Percentiles rank a stretch among this genome's conserved stretches.
Evolutionary conservation across 1,140 invertebrate species (phyloP).

Genomic region (Brachionus manjavacas): DNA sequence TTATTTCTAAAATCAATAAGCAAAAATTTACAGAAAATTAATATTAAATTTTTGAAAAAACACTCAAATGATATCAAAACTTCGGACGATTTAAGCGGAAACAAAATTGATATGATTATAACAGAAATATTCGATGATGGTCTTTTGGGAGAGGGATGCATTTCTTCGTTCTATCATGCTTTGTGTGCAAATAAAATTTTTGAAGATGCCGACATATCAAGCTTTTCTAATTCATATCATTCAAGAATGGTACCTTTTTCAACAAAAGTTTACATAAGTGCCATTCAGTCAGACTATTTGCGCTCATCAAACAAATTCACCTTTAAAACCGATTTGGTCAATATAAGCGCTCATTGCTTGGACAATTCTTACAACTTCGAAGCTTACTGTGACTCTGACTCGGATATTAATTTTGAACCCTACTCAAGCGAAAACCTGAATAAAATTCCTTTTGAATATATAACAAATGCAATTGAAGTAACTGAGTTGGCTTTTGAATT

Average conservation of each 20-base stretch:
- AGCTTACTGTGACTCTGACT: neutral
- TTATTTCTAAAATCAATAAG: slow-evolving; percentile 4
- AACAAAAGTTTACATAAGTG: neutral
- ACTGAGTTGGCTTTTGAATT: slow-evolving; percentile 2
- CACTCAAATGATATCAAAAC: slow-evolving; percentile 5
- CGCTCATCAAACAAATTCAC: neutral
- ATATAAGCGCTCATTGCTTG: neutral
- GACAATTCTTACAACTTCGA: slow-evolving; percentile 17
- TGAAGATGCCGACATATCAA: neutral
- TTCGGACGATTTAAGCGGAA: neutral
- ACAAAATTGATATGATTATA: slow-evolving; percentile 34
- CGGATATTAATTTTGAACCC: slow-evolving; percentile 3
- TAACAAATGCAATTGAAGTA: neutral
- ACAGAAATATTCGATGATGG: slow-evolving; percentile 41
- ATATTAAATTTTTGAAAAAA: slow-evolving; percentile 21
- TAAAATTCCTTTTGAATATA: slow-evolving; percentile 1
- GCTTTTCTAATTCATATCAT: neutral
- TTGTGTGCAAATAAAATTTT: neutral
- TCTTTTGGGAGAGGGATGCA: neutral
- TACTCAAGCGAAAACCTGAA: slow-evolving; percentile 25
- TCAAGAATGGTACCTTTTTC: neutral
- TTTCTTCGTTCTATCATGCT: slow-evolving; percentile 5
- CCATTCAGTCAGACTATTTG: neutral
- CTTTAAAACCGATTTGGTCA: neutral
- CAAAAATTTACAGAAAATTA: neutral